A percentile compares a stretch with the other conserved stretches of the same genome.
Evolutionary conservation across 2,888 invertebrate genomes (phyloP).

Genomic region (Thyatira batis): DNA sequence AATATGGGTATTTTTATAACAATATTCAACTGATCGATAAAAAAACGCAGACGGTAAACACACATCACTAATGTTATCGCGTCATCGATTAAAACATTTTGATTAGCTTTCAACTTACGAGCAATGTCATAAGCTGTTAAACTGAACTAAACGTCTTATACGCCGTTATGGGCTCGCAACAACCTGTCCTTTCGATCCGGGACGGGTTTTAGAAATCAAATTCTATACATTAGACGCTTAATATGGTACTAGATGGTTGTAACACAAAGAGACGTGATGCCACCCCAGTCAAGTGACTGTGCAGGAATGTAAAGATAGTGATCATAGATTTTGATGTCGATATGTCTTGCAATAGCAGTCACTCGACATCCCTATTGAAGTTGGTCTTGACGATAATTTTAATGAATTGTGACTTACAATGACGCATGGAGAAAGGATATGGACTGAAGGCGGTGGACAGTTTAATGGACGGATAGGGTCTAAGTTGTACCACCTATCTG

Average conservation of each 20-base stretch:
- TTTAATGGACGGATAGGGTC: conserved; percentile 1
- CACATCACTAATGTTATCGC: conserved; percentile 74
- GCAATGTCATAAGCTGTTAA: conserved; percentile 74
- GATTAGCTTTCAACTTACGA: conserved; percentile 81
- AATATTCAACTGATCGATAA: conserved; percentile 30
- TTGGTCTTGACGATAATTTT: conserved; percentile 76
- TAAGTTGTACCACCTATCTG: not conserved
- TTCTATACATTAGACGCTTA: conserved; percentile 78
- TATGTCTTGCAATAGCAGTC: conserved; percentile 72
- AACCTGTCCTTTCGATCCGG: conserved; percentile 61
- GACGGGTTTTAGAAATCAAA: conserved; percentile 71
- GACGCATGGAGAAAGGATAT: conserved; percentile 69
- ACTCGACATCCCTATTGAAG: conserved; percentile 79
- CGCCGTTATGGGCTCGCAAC: conserved; percentile 60
- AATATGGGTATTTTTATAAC: too few species aligned
- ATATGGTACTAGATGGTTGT: conserved; percentile 73
- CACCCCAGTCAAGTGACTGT: conserved; percentile 80
- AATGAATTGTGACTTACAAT: conserved; percentile 80
- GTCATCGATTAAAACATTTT: conserved; percentile 82
- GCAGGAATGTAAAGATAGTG: conserved; percentile 75
- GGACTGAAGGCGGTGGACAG: conserved; percentile 43
- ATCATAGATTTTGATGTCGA: conserved; percentile 76
- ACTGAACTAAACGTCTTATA: conserved; percentile 67
- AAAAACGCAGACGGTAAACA: conserved; percentile 30
- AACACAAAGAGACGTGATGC: conserved; percentile 78